A percentile compares a stretch with the other conserved stretches of the same genome.
Evolutionary conservation across 2,888 invertebrate species (phyloP).

Genomic region (Agonopterix heracliana): DNA sequence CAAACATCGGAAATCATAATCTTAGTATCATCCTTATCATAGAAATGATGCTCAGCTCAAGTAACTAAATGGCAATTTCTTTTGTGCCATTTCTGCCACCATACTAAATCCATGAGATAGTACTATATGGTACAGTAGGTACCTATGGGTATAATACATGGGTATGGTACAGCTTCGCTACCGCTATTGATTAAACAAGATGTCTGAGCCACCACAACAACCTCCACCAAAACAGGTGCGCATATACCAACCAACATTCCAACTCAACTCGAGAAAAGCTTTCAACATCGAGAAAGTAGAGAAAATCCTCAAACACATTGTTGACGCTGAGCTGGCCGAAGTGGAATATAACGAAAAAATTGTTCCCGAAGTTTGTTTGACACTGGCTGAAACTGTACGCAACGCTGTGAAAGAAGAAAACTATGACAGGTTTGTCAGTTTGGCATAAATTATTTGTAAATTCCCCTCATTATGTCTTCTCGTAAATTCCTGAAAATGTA

Average conservation of each 20-base stretch:
- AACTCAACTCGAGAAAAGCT: slow-evolving; percentile 77
- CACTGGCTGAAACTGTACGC: slow-evolving; percentile 77
- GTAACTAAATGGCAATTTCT: no score
- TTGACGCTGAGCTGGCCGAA: slow-evolving; percentile 77
- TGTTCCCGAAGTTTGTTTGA: slow-evolving; percentile 74
- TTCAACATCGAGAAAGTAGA: slow-evolving; percentile 79
- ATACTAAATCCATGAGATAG: no score
- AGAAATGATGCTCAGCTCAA: no score
- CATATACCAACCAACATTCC: slow-evolving; percentile 79
- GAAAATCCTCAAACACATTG: slow-evolving; percentile 74
- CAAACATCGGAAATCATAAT: no score
- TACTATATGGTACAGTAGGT: no score
- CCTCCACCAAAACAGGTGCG: slow-evolving; percentile 51
- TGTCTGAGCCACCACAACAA: slow-evolving; percentile 30
- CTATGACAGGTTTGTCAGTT: slow-evolving; percentile 76
- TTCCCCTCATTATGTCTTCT: background rate
- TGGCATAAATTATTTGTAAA: background rate
- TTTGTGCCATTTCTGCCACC: no score
- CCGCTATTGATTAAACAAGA: slow-evolving; percentile 44
- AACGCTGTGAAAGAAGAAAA: slow-evolving; percentile 78
- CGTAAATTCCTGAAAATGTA: background rate
- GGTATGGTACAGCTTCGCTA: no score
- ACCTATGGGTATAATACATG: no score
- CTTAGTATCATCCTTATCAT: no score
- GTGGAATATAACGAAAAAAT: slow-evolving; percentile 78